Conservation (phyloP, 2,888 invertebrate species). For the Ernsta delagoae region DNA sequence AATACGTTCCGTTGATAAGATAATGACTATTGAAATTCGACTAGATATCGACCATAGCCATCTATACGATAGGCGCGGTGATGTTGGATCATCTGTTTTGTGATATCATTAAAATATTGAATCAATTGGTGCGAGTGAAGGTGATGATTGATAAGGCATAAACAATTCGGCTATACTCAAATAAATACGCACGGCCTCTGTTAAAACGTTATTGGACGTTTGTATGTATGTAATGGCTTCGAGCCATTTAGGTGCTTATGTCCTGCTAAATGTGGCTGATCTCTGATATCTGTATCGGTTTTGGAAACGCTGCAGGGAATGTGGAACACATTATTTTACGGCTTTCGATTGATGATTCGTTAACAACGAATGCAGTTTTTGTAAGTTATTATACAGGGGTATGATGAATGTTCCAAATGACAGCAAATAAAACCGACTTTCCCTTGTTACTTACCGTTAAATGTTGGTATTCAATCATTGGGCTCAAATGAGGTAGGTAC, state of each 20-base stretch:
- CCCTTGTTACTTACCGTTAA: background rate
- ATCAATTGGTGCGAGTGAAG: slow-evolving; percentile 9
- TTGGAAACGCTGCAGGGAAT: background rate
- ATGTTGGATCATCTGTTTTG: slow-evolving; percentile 21
- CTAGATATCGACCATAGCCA: slow-evolving; percentile 19
- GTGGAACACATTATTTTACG: background rate
- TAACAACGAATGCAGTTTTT: too few relatives aligned
- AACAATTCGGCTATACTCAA: slow-evolving; percentile 18
- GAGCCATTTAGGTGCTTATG: background rate
- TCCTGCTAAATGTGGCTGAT: background rate
- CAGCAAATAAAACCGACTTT: background rate
- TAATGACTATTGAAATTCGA: slow-evolving; percentile 17
- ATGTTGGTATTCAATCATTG: too few relatives aligned
- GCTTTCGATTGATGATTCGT: background rate
- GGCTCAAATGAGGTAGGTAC: too few relatives aligned
- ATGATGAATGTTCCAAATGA: background rate
- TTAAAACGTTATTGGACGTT: slow-evolving; percentile 6
- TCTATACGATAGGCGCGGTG: slow-evolving; percentile 13
- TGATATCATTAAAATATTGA: slow-evolving; percentile 23
- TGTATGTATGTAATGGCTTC: background rate
- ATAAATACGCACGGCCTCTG: slow-evolving; percentile 16
- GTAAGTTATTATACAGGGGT: too few relatives aligned
- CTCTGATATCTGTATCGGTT: background rate
- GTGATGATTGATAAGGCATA: slow-evolving; percentile 17
- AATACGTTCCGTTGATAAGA: slow-evolving; percentile 15